A percentile compares a stretch with the other conserved stretches of the same genome.
Evolutionary conservation across 2,888 invertebrate species (phyloP).

Genomic region (Melanchra persicariae): DNA sequence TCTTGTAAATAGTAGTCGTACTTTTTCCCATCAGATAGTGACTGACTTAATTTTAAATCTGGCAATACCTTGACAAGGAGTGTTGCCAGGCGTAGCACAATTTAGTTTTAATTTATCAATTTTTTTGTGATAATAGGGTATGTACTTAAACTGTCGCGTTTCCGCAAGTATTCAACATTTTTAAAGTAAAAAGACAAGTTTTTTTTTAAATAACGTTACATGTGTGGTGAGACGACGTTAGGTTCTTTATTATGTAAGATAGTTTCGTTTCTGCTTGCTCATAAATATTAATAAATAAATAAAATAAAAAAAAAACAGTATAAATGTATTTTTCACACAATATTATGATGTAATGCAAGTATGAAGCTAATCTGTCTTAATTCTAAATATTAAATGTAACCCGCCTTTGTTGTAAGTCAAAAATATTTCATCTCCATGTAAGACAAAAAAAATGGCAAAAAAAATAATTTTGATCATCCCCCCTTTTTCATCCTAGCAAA

Average conservation of each 20-base stretch:
- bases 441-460: constrained; percentile 53
- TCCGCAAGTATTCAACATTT: constrained; percentile 71
- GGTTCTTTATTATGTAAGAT: constrained; percentile 78
- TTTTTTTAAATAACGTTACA: constrained; percentile 85
- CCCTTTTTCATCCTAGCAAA: constrained; percentile 48
- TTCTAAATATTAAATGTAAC: constrained; percentile 72
- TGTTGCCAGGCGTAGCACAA: constrained; percentile 83
- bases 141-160: constrained; percentile 83
- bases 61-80: constrained; percentile 70
- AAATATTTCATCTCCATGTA: constrained; percentile 47
- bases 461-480: constrained; percentile 33
- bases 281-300: constrained; percentile 42
- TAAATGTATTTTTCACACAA: constrained; percentile 34
- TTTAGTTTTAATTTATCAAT: constrained; percentile 85
- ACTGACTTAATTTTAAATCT: constrained; percentile 74
- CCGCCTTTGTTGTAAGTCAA: constrained; percentile 70
- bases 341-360: constrained; percentile 69
- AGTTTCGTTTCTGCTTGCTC: constrained; percentile 79
- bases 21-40: constrained; percentile 89
- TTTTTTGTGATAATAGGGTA: constrained; percentile 88
- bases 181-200: constrained; percentile 78
- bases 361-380: constrained; percentile 80
- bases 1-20: constrained; percentile 81
- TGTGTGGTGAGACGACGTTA: constrained; percentile 91
- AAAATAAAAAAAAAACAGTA: constrained; percentile 48